Evolutionary conservation across 2,888 invertebrate species (phyloP), one percentile per base, ranked within the genome.

Genomic region (Sisyra nigra): DNA sequence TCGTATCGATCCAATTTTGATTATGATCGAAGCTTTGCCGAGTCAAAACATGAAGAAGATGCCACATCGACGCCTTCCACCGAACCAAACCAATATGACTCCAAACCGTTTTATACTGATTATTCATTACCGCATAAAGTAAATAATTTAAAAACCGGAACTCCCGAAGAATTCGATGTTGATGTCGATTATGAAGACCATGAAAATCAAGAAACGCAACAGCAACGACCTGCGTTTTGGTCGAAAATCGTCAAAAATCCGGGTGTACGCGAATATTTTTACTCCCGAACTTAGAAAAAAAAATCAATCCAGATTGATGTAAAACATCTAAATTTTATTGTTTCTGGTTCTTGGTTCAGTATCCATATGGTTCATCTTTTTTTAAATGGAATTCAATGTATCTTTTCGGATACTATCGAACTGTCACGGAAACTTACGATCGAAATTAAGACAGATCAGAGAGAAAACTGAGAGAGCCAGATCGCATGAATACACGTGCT

Each of bases 201-300:
- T 14, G 19, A 38, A 14, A 15, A 24, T 24, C 24, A 38, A 17
- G 17, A 38, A 38, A 14, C 38, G 33, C 11, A 33, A 33, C 33
- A 33, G 9, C 17, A 37, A 24, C 37, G n/a, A 29, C 15, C 40
- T 1, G 40, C 31, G 10, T 34, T 34, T 19, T 42, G 35, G 34
- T 19, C 53, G 14, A 40, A 47, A 44, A 52, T 57, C 48, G 54
- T 60, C 41, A 61, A 58, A 50, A 62, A 63, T 54, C 62, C 63
- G 33, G 56, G 56, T 45, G 58, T 58, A 49, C 52, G 62, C 49
- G 52, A 59, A 48, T 62, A 62, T 53, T 61, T 53, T 52, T 63
- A 62, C 47, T 24, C 24, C 24, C 24, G 24, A 7, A 5, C 24
- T 24, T 24, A 24, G 24, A 7, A 5, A 5, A n/a, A n/a, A 7